Conservation (phyloP, 2,113 vertebrate species). For the Philantomba maxwellii region DNA sequence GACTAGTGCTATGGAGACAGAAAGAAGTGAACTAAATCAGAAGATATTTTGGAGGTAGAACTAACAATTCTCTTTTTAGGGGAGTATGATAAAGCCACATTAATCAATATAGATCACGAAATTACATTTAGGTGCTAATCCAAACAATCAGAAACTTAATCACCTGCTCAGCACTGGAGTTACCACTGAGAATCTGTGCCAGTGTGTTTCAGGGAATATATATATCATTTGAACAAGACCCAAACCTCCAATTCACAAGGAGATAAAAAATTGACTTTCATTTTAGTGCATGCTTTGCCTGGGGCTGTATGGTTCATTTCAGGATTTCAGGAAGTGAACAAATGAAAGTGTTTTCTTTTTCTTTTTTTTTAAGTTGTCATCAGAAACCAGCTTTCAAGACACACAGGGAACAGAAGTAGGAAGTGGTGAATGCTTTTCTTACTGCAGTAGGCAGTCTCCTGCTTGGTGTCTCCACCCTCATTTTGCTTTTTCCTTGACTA, state of each 20-base stretch:
- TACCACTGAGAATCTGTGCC: background rate
- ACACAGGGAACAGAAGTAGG: background rate
- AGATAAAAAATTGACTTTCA: background rate
- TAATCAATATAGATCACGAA: background rate
- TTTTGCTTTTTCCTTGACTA: background rate
- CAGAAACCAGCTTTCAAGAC: constrained; percentile 18
- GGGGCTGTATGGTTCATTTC: background rate
- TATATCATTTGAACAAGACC: background rate
- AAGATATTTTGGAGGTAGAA: background rate
- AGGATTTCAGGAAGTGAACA: constrained; percentile 36
- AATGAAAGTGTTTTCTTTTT: background rate
- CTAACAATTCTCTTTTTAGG: background rate
- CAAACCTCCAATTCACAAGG: background rate
- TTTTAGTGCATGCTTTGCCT: background rate
- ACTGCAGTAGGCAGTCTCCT: background rate
- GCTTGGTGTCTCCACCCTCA: background rate
- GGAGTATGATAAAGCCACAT: background rate
- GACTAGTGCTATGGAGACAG: background rate
- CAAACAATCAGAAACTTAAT: background rate
- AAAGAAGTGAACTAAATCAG: background rate
- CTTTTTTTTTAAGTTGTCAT: background rate
- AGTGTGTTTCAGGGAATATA: background rate
- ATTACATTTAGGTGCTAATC: background rate
- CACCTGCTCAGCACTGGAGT: background rate
- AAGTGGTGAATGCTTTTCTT: constrained; percentile 34